Conservation (phyloP, 2,888 invertebrate species). For the Drosophila meridiana region DNA sequence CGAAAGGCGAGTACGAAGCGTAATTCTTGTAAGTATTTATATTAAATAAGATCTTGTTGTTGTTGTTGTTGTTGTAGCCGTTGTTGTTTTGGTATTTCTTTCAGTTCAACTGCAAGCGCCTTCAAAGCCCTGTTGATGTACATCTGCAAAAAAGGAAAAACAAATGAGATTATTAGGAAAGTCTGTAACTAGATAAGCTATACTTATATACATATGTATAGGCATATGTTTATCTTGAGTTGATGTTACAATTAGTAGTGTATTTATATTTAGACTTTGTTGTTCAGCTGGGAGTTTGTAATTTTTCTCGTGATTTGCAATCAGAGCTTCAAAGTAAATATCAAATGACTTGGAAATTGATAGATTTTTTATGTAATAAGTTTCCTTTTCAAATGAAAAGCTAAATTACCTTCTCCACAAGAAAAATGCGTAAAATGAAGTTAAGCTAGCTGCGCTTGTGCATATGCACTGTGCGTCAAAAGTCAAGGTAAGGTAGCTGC, state of each 20-base stretch:
- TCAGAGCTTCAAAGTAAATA: no score
- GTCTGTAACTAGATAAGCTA: not conserved
- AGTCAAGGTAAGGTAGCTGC: not conserved
- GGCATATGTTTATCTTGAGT: not conserved
- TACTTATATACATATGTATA: not conserved
- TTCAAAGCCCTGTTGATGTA: constrained; percentile 58
- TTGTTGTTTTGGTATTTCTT: constrained; percentile 29
- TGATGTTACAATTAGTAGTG: not conserved
- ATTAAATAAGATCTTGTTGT: constrained; percentile 68
- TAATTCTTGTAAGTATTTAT: constrained; percentile 55
- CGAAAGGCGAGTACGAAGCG: constrained; percentile 35
- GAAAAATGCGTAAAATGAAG: not conserved
- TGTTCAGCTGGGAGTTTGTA: not conserved
- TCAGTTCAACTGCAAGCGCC: constrained; percentile 39
- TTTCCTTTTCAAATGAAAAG: not conserved
- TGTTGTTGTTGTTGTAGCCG: constrained; percentile 21
- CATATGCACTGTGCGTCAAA: no score
- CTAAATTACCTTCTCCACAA: no score
- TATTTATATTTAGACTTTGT: not conserved
- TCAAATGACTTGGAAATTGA: not conserved
- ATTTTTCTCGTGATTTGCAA: not conserved
- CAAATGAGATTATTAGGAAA: constrained; percentile 1
- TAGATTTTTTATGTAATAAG: not conserved
- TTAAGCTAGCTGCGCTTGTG: not conserved
- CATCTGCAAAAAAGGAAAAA: constrained; percentile 45